phyloP scores from a whole-genome alignment of 2,797 vertebrate species.

The Avahi laniger region DNA sequence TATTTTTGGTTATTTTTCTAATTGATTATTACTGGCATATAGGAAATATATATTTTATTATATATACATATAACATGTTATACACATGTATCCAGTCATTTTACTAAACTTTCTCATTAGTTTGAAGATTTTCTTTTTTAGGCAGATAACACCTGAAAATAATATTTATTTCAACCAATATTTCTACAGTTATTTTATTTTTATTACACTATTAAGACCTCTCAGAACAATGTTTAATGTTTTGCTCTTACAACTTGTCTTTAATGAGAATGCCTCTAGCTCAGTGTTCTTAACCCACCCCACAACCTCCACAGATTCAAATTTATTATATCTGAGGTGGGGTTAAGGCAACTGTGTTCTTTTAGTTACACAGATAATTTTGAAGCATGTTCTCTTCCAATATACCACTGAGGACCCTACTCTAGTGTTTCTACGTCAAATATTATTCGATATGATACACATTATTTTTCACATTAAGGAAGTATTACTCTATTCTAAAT shows the following conservation, averaged over 20 bases:
- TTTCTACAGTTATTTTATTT: conserved; percentile 7
- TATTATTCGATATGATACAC: background rate
- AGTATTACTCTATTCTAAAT: background rate
- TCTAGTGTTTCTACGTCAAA: background rate
- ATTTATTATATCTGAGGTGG: background rate
- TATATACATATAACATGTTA: background rate
- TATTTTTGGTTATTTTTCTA: background rate
- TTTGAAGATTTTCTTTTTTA: background rate
- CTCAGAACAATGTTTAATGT: background rate
- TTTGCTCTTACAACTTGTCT: background rate
- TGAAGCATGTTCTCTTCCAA: background rate
- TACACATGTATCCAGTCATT: background rate
- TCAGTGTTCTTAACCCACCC: background rate
- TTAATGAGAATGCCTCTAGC: background rate
- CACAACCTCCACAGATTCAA: background rate
- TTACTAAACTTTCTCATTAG: background rate
- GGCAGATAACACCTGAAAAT: background rate
- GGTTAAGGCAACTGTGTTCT: background rate
- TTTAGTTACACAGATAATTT: background rate
- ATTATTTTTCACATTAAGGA: background rate
- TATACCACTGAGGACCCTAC: background rate
- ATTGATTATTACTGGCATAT: background rate
- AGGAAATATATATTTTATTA: conserved; percentile 9
- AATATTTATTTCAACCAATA: conserved; percentile 17
- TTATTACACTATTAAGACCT: background rate